Base-by-base conservation (phyloP, 2,888 invertebrate species). In the Crioceris asparagi region DNA sequence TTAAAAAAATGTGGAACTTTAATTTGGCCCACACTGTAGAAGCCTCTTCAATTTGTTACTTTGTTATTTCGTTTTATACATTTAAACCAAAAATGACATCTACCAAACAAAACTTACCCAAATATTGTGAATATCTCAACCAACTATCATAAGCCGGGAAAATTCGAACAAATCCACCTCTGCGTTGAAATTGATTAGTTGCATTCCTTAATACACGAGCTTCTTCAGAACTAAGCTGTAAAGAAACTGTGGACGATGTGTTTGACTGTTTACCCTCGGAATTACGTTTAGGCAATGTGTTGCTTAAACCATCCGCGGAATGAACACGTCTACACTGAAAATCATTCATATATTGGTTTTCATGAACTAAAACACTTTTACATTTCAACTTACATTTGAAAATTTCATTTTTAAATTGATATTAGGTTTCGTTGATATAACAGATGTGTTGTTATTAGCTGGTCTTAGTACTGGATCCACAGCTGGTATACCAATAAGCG, bases 141-240 rank as follows among this genome's bases (percentile, higher is more conserved):
- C 91, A 91, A 14, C 86, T 83, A 61, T 90, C 88, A 43, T 81
- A 75, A 15, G 87, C 82, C 14, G 93, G 93, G 65, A 91, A 93
- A 52, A 93, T 87, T 32, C 91, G 66, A 2, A 27, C 6, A 67
- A 85, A 93, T 18, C 92, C 92, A 2, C 90, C 90, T 17, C 86
- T 69, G 2, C 92, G 68, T 15, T 77, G 75, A 62, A 86, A 84
- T 63, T 93, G 91, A 31, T 81, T 75, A 45, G 77, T 74, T 17
- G 81, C 78, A 25, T 78, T 75, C 3, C 80, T 72, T 43, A 91
- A 71, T 31, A 91, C 74, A 36, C 83, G 72, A 48, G 77, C 71
- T 62, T 91, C 91, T 57, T 91, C 91, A 8, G 77, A 68, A 6
- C 79, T 81, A 14, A 87, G 65, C 10, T 59, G 62, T 2, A 52